Percentiles rank a stretch among this genome's conserved stretches.
phyloP scores from a whole-genome alignment of 2,797 vertebrate species.

The Sebastes melanostomus region DNA sequence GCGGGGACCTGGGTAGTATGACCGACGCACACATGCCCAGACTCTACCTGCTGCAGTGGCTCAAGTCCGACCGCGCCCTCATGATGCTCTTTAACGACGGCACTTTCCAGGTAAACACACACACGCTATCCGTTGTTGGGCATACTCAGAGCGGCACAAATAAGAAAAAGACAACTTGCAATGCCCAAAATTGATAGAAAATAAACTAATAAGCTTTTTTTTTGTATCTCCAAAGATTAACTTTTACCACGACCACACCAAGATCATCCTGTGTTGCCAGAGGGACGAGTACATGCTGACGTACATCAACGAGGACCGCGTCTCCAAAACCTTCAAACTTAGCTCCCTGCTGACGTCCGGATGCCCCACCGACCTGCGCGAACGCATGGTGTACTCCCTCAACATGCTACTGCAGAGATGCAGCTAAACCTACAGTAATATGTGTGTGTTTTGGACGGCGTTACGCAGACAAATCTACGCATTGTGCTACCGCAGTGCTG shows the following conservation, averaged over 20 bases:
- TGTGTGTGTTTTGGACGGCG: background rate
- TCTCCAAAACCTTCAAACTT: conserved; percentile 91
- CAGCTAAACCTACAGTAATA: conserved; percentile 80
- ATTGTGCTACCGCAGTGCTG: conserved; percentile 32
- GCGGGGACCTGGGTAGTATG: conserved; percentile 90
- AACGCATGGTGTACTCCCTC: conserved; percentile 95
- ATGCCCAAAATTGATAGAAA: background rate
- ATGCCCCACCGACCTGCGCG: conserved; percentile 89
- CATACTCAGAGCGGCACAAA: conserved; percentile 8
- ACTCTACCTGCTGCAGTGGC: conserved; percentile 97
- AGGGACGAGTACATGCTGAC: conserved; percentile 94
- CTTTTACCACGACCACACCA: conserved; percentile 99
- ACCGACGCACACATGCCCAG: conserved; percentile 89
- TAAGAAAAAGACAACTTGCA: background rate
- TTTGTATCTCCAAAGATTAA: conserved; percentile 86
- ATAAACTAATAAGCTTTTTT: background rate
- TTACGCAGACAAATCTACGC: background rate
- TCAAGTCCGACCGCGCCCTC: conserved; percentile 97
- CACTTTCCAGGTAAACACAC: conserved; percentile 94
- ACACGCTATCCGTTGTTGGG: conserved; percentile 11
- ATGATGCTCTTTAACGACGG: conserved; percentile 99
- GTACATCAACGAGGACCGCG: conserved; percentile 96
- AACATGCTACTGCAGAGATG: conserved; percentile 96
- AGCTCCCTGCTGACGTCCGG: conserved; percentile 89
- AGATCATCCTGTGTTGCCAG: conserved; percentile 95